Evolutionary conservation across 2,888 invertebrate genomes (phyloP), one percentile per base, ranked within the genome.

Genomic region (Lamellibrachia satsuma): DNA sequence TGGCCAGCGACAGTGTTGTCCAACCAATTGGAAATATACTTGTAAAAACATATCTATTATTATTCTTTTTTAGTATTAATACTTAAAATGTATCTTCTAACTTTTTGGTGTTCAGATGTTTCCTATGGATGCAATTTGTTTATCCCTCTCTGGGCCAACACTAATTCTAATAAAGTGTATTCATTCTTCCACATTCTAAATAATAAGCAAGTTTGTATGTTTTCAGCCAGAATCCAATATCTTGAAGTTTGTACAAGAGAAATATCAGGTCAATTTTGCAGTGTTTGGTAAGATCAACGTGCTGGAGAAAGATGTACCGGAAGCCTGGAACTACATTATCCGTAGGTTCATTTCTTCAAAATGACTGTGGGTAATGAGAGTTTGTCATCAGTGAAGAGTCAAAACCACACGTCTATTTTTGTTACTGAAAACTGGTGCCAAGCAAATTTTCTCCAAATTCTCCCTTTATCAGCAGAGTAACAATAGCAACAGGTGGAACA

Each of bases 271-370:
- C 0, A 97, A 97, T 94, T 97, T 97, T 94, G 97, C 97, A 3
- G 95, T 97, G 60, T 97, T 97, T 95, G 95, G 95, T 52, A 97
- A 97, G 94, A 95, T 97, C 15, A 95, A 97, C 94, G 97, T 97
- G 2, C 94, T 95, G 7, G 96, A 95, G 52, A 95, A 96, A 93
- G 96, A 93, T 92, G 93, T 93, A 51, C 92, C 93, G 0, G 91
- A 90, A 8, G 90, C 91, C 0, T 93, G 92, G 92, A 55, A 60
- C 92, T 92, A 91, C 90, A 60, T 93, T 52, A 90, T 75, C 22
- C 93, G 93, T 93, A 92, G 27, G 52, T 52, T 90, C 39, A 91
- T 91, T 91, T 55, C 55, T 52, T 3, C 11, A 7, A 27, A 39
- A 52, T 91, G 91, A 52, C 22, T n/a, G 52, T 91, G 52, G 52